phyloP scores from a whole-genome alignment of 2,888 invertebrate species.

The Calameuta idolon region DNA sequence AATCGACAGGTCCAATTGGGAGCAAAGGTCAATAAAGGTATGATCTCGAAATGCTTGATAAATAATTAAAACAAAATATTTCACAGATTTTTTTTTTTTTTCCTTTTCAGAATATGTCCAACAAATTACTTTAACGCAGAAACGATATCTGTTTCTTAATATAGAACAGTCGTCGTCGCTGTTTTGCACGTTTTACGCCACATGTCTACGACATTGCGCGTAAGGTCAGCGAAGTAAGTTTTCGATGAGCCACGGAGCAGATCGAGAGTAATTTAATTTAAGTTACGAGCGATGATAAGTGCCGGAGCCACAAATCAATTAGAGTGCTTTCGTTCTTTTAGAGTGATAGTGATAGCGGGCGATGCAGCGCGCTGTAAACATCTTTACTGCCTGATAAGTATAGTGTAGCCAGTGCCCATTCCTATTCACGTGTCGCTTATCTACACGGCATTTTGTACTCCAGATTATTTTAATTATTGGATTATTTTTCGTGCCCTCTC shows the following conservation, averaged over 20 bases:
- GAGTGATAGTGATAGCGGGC: slow-evolving; percentile 58
- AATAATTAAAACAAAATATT: not conserved
- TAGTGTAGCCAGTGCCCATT: slow-evolving; percentile 21
- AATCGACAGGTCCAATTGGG: slow-evolving; percentile 30
- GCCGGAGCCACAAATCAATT: slow-evolving; percentile 61
- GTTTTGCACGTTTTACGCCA: not conserved
- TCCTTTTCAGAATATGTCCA: not conserved
- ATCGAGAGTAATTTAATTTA: slow-evolving; percentile 58
- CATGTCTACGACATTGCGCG: not conserved
- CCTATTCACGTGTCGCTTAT: slow-evolving; percentile 39
- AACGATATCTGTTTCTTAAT: not conserved
- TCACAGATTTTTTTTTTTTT: not conserved
- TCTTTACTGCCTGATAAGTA: slow-evolving; percentile 63
- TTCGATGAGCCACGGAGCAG: not conserved
- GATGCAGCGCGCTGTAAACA: slow-evolving; percentile 60
- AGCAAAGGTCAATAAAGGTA: slow-evolving; percentile 30
- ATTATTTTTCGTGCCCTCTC: slow-evolving; percentile 36
- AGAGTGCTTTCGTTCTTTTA: slow-evolving; percentile 51
- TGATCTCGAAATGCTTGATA: not conserved
- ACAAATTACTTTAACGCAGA: not conserved
- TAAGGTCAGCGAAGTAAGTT: not conserved
- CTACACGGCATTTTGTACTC: slow-evolving; percentile 57
- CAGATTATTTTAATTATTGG: slow-evolving; percentile 55
- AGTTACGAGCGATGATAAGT: slow-evolving; percentile 59
- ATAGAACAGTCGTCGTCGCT: not conserved